Percentiles rank a stretch among this genome's conserved stretches.
Evolutionary conservation across 2,113 vertebrate species (phyloP).

Genomic region (Castor canadensis): DNA sequence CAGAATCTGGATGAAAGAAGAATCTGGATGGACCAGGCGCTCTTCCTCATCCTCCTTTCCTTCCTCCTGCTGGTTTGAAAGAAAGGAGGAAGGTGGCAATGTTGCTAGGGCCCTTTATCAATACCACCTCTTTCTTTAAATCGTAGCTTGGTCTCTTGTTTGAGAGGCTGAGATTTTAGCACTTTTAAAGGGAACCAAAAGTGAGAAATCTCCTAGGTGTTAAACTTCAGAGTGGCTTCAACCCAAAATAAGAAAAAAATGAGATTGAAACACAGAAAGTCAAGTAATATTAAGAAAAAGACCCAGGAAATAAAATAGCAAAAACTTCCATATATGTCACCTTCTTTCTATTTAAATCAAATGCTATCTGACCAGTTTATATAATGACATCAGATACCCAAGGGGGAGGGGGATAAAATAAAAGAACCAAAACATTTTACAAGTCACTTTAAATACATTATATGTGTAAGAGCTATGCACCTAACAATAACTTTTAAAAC

Average conservation of each 20-base stretch:
- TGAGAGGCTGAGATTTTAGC: conserved; percentile 79
- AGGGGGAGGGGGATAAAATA: not conserved
- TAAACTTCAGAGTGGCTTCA: conserved; percentile 75
- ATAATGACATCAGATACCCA: too few relatives aligned
- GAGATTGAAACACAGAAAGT: conserved; percentile 68
- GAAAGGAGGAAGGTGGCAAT: conserved; percentile 67
- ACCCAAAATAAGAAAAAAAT: conserved; percentile 66
- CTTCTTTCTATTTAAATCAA: conserved; percentile 53
- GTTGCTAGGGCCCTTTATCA: conserved; percentile 67
- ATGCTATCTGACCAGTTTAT: conserved; percentile 45
- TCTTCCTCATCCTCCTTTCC: conserved; percentile 76
- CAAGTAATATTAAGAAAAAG: conserved; percentile 73
- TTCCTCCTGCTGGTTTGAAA: conserved; percentile 78
- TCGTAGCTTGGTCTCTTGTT: conserved; percentile 70
- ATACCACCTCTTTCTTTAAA: conserved; percentile 65
- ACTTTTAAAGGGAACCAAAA: conserved; percentile 76
- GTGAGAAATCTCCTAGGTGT: conserved; percentile 78
- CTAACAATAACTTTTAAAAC: conserved; percentile 49
- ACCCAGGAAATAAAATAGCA: conserved; percentile 64
- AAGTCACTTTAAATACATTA: conserved; percentile 49
- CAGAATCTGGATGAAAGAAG: conserved; percentile 64
- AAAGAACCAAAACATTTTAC: conserved; percentile 26
- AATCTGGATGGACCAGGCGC: conserved; percentile 39
- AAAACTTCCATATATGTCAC: conserved; percentile 16
- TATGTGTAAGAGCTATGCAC: conserved; percentile 11